These are phyloP conservation scores for Tiaroga cobitis DNA, from an alignment of 2,797 vertebrate species.

Conservation along the genomic window DNA sequence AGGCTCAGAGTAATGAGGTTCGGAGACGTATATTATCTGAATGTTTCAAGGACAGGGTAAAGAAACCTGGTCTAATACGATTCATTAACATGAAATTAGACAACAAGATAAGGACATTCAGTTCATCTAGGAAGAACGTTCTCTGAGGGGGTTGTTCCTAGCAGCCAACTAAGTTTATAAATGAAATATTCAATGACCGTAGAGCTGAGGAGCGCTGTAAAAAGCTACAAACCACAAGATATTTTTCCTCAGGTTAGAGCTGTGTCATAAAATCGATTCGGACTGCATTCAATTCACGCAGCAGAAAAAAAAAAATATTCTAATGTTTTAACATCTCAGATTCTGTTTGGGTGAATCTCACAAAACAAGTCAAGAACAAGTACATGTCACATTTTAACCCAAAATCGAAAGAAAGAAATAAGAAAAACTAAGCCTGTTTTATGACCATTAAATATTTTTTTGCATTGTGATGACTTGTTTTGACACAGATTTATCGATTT, in stretches of 20 bases:
- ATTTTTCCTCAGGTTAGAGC: neutral
- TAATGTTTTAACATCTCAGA: neutral
- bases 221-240: neutral
- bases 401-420: too few relatives aligned
- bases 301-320: neutral
- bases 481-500: neutral
- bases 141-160: neutral
- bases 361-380: too few relatives aligned
- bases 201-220: neutral
- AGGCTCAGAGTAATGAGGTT: constrained; percentile 21
- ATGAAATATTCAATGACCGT: constrained; percentile 14
- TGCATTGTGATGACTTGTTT: too few relatives aligned
- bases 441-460: neutral
- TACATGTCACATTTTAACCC: too few relatives aligned
- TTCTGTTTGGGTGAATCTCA: neutral
- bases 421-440: neutral
- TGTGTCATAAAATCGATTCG: neutral
- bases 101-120: constrained; percentile 29
- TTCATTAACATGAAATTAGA: constrained; percentile 45
- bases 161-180: neutral
- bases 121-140: neutral
- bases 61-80: constrained; percentile 12
- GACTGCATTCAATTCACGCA: neutral
- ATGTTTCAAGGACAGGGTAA: constrained; percentile 6
- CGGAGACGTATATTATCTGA: constrained; percentile 25